Base-by-base conservation (phyloP, 2,888 invertebrate genomes). In the Lithophane leautieri region DNA sequence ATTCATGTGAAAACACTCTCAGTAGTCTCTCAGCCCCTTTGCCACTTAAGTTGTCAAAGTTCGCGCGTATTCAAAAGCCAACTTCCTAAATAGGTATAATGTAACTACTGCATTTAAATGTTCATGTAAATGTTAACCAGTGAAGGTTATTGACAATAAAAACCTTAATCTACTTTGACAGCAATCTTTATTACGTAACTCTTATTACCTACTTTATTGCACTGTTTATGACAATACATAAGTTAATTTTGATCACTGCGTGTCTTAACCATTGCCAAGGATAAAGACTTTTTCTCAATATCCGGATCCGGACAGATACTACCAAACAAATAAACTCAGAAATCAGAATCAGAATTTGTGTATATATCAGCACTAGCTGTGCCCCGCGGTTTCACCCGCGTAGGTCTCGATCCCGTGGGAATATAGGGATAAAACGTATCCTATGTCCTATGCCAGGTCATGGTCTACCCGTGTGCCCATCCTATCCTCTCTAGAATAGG, bases 121-220 rank as follows among this genome's bases (percentile, higher is more conserved):
- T 56, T 44, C 44, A 47, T 7, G 9, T 40, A 65, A 70, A 52
- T 72, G 58, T 66, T 44, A 62, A 56, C n/a, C 71, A 56, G 47
- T 62, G 54, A 71, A 71, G 62, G 66, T 72, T 73, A 50, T 54
- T 34, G n/a, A 63, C 56, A 79, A 52, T 44, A 56, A 67, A 52
- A 62, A 79, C 67, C 50, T 58, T 68, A 68, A 68, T 79, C 14
- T 63, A 73, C 73, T 63, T 73, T 63, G 73, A 67, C 28, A 54
- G 25, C 42, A 66, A 50, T 54, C 40, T 62, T 61, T 66, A 47
- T 12, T 62, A 42, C n/a, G 25, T 25, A 19, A 25, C 4, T 44
- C 22, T 8, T 52, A 22, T 2, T 54, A 25, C 25, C 7, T 58
- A 58, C 47, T 9, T 54, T 52, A 61, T 28, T 67, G 40, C 52